A percentile compares a stretch with the other conserved stretches of the same genome.
Evolutionary conservation across 2,797 vertebrate species (phyloP).

Genomic region (Podarcis siculus): DNA sequence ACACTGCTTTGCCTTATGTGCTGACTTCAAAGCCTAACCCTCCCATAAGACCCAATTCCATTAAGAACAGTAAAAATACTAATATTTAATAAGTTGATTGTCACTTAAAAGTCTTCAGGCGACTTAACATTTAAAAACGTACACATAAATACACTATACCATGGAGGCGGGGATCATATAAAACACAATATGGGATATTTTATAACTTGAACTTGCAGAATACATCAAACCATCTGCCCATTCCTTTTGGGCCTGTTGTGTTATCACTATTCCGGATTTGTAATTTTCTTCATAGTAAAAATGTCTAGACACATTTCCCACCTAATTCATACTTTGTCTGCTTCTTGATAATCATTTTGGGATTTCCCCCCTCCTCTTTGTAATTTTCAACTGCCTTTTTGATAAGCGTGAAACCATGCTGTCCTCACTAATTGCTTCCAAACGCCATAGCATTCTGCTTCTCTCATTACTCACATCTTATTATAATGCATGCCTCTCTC

Average conservation of each 20-base stretch:
- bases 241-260: neutral
- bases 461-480: neutral
- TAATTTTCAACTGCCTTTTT: conserved; percentile 5
- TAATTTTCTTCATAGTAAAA: neutral
- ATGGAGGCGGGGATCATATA: too few relatives aligned
- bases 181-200: neutral
- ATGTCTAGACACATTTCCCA: conserved; percentile 2
- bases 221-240: neutral
- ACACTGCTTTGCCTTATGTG: too few relatives aligned
- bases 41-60: too few relatives aligned
- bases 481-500: neutral
- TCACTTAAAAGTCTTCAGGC: too few relatives aligned
- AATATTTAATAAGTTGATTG: too few relatives aligned
- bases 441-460: neutral
- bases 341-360: neutral
- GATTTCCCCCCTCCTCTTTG: neutral
- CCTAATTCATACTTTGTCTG: neutral
- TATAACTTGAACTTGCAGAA: neutral
- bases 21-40: too few relatives aligned
- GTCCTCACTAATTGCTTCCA: conserved; percentile 9
- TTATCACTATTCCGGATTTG: neutral
- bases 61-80: too few relatives aligned
- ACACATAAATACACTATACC: too few relatives aligned
- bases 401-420: neutral
- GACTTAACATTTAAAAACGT: too few relatives aligned